A percentile compares a stretch with the other conserved stretches of the same genome.
phyloP scores from a whole-genome alignment of 2,888 invertebrate species.

The Lamellibrachia columna region DNA sequence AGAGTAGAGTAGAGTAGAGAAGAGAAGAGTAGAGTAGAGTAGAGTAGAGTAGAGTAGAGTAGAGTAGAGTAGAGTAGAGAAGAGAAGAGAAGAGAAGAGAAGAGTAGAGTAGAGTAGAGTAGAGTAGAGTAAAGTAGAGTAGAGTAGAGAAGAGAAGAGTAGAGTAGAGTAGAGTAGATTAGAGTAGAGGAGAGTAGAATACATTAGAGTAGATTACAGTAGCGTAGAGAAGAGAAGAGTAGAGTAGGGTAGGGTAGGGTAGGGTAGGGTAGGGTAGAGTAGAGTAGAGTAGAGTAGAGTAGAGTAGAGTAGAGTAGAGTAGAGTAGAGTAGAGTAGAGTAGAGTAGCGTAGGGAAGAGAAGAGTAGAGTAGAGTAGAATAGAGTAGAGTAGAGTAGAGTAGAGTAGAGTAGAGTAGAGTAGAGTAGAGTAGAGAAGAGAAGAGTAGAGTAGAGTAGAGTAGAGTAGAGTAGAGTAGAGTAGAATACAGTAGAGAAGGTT shows the following conservation, averaged over 20 bases:
- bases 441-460: constrained; percentile 19
- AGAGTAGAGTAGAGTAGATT: too few species aligned
- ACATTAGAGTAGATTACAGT: too few species aligned
- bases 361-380: constrained; percentile 18
- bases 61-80: constrained; percentile 17
- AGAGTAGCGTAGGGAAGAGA: constrained; percentile 1
- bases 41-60: constrained; percentile 19
- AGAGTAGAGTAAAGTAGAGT: constrained; percentile 18
- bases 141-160: constrained; percentile 14
- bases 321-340: constrained; percentile 21
- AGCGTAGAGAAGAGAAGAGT: constrained; percentile 6
- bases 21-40: not conserved
- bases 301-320: constrained; percentile 18
- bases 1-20: constrained; percentile 17
- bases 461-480: too few species aligned
- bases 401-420: constrained; percentile 19
- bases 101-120: constrained; percentile 19
- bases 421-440: constrained; percentile 14
- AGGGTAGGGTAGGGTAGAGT: constrained; percentile 12
- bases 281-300: constrained; percentile 20
- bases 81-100: not conserved
- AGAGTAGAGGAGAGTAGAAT: too few species aligned
- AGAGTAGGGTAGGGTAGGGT: constrained; percentile 12
- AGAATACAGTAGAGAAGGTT: too few species aligned
- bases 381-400: constrained; percentile 19